Base-by-base conservation (phyloP, 2,888 invertebrate species). In the Pteria penguin region DNA sequence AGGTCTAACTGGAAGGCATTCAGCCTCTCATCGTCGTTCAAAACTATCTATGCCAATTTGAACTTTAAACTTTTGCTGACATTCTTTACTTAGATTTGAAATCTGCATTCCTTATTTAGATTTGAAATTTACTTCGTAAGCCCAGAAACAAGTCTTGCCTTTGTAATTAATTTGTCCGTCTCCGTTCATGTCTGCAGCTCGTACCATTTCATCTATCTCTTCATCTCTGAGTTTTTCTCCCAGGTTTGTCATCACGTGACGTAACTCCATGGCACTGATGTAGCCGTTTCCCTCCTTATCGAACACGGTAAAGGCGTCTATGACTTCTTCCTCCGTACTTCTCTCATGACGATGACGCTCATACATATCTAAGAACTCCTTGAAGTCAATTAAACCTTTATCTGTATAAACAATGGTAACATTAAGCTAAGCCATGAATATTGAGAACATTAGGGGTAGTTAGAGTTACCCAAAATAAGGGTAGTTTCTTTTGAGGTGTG, bases 221-320 rank as follows among this genome's bases (percentile, higher is more conserved):
- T 77, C 76, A 24, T 73, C 73, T 27, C 36, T 27, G 5, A 77
- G 31, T 36, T 69, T 77, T 45, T 77, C 76, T n/a, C 76, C 76
- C 1, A 77, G 61, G 63, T 77, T 65, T 33, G 73, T 73, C 63
- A 77, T 72, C 18, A 77, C 76, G 52, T 77, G 76, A 24, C 76
- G 55, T 22, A 77, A 58, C 65, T 77, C 76, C n/a, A 72, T 68
- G 5, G 76, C 76, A 52, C 76, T 70, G 33, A 77, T 77, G 54
- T 77, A 77, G n/a, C 76, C 76, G 68, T 77, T 77, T 27, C 76
- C 76, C 63, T 77, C 76, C 52, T 77, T 77, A 29, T 77, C 76
- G 66, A 77, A 77, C 14, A 77, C 76, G 4, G 72, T 69, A 36
- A 73, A 77, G 22, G 73, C 76, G 27, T 73, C 72, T 31, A 72